Conservation (phyloP, 2,113 vertebrate species). For the Camelus dromedarius region DNA sequence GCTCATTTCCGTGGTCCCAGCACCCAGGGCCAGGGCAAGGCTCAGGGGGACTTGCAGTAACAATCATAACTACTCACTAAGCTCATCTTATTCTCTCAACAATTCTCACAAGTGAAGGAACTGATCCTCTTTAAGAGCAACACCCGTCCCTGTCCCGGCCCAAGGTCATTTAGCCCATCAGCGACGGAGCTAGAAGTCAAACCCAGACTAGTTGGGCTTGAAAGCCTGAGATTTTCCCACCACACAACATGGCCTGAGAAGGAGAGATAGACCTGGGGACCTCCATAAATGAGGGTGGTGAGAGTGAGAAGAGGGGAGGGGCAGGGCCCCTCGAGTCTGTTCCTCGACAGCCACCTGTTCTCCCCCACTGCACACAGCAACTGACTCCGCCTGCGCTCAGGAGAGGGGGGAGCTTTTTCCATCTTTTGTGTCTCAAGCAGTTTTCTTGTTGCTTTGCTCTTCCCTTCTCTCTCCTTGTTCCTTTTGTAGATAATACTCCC, state of each 20-base stretch:
- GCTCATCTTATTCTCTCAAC: not conserved
- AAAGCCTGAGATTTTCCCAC: not conserved
- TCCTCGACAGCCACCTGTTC: conserved; percentile 81
- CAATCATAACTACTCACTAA: not conserved
- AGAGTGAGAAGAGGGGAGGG: conserved; percentile 2
- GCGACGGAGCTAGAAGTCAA: not conserved
- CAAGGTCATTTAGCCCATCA: not conserved
- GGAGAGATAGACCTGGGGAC: not conserved
- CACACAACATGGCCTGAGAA: not conserved
- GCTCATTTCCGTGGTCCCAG: not conserved
- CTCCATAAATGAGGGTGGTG: not conserved
- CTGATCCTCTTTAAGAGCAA: not conserved
- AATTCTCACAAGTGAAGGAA: not conserved
- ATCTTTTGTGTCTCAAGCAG: conserved; percentile 70
- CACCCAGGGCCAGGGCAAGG: not conserved
- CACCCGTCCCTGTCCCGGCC: not conserved
- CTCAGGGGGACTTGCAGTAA: not conserved
- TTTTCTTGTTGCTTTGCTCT: conserved; percentile 51
- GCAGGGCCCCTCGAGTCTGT: conserved; percentile 42
- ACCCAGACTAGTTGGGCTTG: not conserved
- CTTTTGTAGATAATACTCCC: conserved; percentile 83
- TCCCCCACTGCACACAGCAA: conserved; percentile 1
- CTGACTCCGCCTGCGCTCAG: conserved; percentile 56
- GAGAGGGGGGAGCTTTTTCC: conserved; percentile 32
- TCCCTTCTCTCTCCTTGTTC: conserved; percentile 75